A percentile compares a stretch with the other conserved stretches of the same genome.
phyloP scores from a whole-genome alignment of 2,797 vertebrate species.

The Oceanodroma leucorhoa region DNA sequence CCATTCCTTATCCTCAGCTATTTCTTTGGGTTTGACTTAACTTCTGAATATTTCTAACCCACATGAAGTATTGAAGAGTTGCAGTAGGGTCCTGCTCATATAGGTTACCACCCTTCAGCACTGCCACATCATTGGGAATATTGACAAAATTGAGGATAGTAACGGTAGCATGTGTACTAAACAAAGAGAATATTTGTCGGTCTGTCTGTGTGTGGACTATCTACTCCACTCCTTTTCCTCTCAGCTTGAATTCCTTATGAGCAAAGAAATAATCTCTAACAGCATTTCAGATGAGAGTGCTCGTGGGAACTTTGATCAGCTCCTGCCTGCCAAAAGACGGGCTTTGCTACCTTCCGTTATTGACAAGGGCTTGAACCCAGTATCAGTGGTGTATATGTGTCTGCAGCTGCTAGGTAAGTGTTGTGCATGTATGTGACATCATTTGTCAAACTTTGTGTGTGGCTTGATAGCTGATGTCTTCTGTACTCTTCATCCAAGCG shows the following conservation, averaged over 20 bases:
- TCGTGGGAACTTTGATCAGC: not conserved
- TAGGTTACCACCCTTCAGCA: not conserved
- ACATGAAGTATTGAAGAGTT: not conserved
- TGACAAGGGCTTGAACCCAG: not conserved
- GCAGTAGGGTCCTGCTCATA: not conserved
- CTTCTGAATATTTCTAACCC: not conserved
- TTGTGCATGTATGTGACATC: not conserved
- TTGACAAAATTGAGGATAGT: not conserved
- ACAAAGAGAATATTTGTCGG: not conserved
- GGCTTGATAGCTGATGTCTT: not conserved
- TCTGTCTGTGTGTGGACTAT: not conserved
- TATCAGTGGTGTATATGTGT: not conserved
- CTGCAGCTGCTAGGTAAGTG: not conserved
- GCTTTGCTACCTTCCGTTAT: not conserved
- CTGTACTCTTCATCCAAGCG: not conserved
- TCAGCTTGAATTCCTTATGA: not conserved
- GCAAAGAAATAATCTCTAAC: not conserved
- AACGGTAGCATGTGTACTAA: not conserved
- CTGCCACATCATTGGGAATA: not conserved
- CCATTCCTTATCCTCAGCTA: accelerated
- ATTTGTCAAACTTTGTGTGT: conserved; percentile 17
- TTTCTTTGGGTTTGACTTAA: not conserved
- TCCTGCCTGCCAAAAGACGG: not conserved
- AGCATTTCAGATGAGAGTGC: not conserved
- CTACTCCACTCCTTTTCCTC: not conserved